Evolutionary conservation across 2,888 invertebrate genomes (phyloP).

Genomic region (Cryptocephalus moraei): DNA sequence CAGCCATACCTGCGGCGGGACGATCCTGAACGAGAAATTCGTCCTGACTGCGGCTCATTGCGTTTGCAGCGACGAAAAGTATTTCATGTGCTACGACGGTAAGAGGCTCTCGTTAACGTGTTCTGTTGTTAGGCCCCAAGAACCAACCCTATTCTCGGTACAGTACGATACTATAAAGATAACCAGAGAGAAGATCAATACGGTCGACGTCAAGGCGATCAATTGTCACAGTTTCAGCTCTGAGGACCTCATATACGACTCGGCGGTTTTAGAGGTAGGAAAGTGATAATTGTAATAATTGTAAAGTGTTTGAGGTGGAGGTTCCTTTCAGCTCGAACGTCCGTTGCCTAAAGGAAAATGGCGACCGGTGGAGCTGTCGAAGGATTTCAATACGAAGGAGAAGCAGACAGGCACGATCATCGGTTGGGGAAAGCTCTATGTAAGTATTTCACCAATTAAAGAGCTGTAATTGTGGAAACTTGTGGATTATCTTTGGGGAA

Average conservation of each 20-base stretch:
- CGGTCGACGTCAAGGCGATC: conserved; percentile 15
- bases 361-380: conserved; percentile 16
- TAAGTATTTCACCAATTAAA: conserved; percentile 11
- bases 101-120: neutral
- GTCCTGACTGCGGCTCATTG: conserved; percentile 20
- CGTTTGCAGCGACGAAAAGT: conserved; percentile 10
- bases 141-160: conserved; percentile 15
- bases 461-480: no score
- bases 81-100: neutral
- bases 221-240: conserved; percentile 16
- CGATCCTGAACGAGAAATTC: conserved; percentile 16
- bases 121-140: conserved; percentile 11
- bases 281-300: no score
- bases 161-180: conserved; percentile 19
- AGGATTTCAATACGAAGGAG: conserved; percentile 11
- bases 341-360: conserved; percentile 17
- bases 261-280: conserved; percentile 19
- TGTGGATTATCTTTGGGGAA: no score
- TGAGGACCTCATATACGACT: conserved; percentile 16
- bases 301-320: neutral
- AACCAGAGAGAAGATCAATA: conserved; percentile 12
- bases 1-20: conserved; percentile 17
- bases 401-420: conserved; percentile 17
- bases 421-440: conserved; percentile 20
- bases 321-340: conserved; percentile 10